Evolutionary conservation across 2,797 vertebrate genomes (phyloP), one percentile per base, ranked within the genome.

Genomic region (Cuniculus paca): DNA sequence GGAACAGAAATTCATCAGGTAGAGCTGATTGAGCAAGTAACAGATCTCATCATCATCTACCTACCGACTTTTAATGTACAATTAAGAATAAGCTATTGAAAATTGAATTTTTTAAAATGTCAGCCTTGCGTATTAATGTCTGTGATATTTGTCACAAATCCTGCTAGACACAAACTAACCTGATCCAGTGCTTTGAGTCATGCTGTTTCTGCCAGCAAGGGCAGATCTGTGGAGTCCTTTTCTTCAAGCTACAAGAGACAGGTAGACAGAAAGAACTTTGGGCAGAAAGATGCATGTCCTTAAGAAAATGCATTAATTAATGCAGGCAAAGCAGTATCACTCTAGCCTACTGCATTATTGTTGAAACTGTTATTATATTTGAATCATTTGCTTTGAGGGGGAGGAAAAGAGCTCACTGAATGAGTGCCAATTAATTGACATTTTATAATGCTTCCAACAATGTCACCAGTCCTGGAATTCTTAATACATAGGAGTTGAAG

Each of bases 271-370:
- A 88, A 63, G 48, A 70, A 84, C 4, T 4, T 39, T 31, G 60
- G 19, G 26, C 28, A 78, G 52, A 48, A 82, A 94, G 39, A 90
- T 56, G 10, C 6, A 3, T 78, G 13, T 84, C 34, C 74, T 94
- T 96, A 48, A 89, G 31, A 84, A n/a, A 61, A 68, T 9, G 24
- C 36, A 77, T 81, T 93, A 95, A 95, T 91, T 95, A 95, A 88
- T n/a, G 22, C 48, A 63, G 58, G 58, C 52, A 91, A 80, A 95
- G 39, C 42, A 95, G 96, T 72, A 5, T 56, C 42, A 78, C 1
- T 1, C 8, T 50, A 56, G 79, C 45, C 28, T 52, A 20, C 16
- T 39, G 19, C 56, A 56, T 86, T 96, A 45, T 56, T 91, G 34
- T 68, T 87, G 45, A 82, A 95, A 68, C 10, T 52, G 4, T 93